Conservation (phyloP, 2,113 vertebrate species). For the Isichthys henryi region DNA sequence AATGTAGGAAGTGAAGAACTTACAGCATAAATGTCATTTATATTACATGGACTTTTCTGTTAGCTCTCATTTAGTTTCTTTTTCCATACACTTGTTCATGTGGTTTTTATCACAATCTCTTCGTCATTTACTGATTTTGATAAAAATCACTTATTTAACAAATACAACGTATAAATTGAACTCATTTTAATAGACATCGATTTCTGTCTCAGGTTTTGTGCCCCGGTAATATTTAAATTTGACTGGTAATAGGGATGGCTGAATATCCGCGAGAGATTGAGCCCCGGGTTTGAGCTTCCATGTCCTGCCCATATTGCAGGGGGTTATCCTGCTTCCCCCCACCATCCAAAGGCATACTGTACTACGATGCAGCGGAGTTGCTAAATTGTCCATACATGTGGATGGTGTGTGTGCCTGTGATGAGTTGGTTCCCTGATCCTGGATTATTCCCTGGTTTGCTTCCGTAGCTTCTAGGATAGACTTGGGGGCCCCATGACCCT, state of each 20-base stretch:
- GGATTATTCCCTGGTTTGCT: background rate
- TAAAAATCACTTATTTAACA: background rate
- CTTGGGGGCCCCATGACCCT: background rate
- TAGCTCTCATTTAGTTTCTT: background rate
- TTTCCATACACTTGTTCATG: background rate
- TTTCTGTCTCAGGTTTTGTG: background rate
- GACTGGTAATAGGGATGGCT: background rate
- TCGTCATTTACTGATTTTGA: background rate
- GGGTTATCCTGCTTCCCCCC: background rate
- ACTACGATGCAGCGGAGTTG: background rate
- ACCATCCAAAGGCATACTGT: background rate
- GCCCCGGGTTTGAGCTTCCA: background rate
- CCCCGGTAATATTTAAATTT: background rate
- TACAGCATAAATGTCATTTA: background rate
- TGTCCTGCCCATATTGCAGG: background rate
- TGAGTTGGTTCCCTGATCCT: background rate
- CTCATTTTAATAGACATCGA: background rate
- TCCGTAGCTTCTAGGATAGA: background rate
- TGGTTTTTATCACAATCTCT: background rate
- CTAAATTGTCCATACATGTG: background rate
- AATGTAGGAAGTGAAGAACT: background rate
- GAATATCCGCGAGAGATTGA: background rate
- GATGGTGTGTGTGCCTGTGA: background rate
- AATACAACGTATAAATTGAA: background rate
- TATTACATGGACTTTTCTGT: background rate